Base-by-base conservation (phyloP, 2,888 invertebrate genomes). In the Horisme vitalbata region DNA sequence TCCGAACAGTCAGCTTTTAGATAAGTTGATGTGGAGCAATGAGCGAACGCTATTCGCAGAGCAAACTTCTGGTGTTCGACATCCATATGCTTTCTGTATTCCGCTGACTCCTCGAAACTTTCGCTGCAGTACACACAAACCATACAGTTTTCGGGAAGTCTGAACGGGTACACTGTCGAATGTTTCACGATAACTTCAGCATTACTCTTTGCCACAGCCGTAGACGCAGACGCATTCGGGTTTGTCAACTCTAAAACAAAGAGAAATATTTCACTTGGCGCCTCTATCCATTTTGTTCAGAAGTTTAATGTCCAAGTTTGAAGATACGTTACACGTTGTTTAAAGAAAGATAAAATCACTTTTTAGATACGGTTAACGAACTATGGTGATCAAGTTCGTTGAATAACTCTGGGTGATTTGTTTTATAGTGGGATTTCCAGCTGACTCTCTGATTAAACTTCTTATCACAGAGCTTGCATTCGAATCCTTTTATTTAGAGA, bases 91-190 rank as follows among this genome's bases (percentile, higher is more conserved):
- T 61, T 59, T 49, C 86, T 75, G 59, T 81, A 86, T 34, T 63
- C 55, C 4, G 67, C 43, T 1, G 83, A 75, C 23, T 81, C 78
- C 26, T 77, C 73, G 61, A 71, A 83, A 46, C 69, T 71, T 54
- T 83, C 84, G 45, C 73, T 73, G 70, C 88, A 88, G 70, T 80
- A 87, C 20, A 86, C 85, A 69, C 88, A 88, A 60, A 82, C 77
- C 75, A 88, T 79, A 36, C 66, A 63, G 44, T 80, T 76, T 55
- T 79, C 82, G 7, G 83, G 84, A 26, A 87, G 78, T 63, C 82
- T 77, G 80, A 88, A 88, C 61, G 88, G 88, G 74, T 83, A 86
- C 47, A 79, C 87, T 45, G 88, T 88, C 3, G 86, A 74, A 69
- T 75, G 83, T 78, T 75, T 75, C 75, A 88, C 76, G 55, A 88